Evolutionary conservation across 2,888 invertebrate species (phyloP).

Genomic region (Arenicola marina): DNA sequence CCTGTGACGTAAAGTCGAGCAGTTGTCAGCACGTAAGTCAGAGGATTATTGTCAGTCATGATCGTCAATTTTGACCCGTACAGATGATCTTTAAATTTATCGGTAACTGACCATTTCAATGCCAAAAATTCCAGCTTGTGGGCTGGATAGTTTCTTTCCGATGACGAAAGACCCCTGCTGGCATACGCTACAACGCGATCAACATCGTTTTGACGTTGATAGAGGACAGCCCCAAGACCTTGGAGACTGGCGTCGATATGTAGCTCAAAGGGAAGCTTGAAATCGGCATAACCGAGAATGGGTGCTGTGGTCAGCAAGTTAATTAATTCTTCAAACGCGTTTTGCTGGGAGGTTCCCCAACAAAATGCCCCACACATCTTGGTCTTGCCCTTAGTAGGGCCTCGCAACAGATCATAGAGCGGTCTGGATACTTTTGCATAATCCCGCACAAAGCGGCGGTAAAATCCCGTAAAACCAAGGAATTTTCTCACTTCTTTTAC

Average conservation of each 20-base stretch:
- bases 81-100: too few species aligned
- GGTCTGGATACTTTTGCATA: neutral
- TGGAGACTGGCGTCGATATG: neutral
- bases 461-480: neutral
- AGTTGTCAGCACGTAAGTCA: too few species aligned
- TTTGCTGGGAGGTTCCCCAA: neutral
- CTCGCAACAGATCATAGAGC: constrained; percentile 12
- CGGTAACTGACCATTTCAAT: constrained; percentile 5
- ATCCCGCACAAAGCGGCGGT: neutral
- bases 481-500: constrained; percentile 18
- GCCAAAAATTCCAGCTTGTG: constrained; percentile 9
- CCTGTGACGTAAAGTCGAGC: too few species aligned
- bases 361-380: neutral
- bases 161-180: neutral
- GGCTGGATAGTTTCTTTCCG: neutral
- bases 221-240: constrained; percentile 1
- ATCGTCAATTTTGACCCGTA: too few species aligned
- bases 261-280: neutral
- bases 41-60: too few species aligned
- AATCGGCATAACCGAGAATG: constrained; percentile 3
- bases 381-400: neutral
- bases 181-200: constrained; percentile 2
- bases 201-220: neutral
- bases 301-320: neutral
- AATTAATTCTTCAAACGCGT: neutral